A percentile compares a stretch with the other conserved stretches of the same genome.
Conservation (phyloP, 2,113 vertebrate genomes). For the Verasper variegatus region DNA sequence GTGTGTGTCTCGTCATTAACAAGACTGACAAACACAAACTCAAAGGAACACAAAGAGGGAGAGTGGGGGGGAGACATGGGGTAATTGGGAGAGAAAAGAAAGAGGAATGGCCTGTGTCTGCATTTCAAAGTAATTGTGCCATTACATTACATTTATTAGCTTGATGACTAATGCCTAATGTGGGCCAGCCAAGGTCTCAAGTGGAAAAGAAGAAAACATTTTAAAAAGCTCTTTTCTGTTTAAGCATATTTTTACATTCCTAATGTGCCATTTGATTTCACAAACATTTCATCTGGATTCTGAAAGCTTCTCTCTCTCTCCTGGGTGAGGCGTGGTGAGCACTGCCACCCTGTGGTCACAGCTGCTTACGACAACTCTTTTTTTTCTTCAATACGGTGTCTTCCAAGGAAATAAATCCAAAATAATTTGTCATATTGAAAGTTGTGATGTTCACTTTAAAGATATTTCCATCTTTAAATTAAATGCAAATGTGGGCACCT, state of each 20-base stretch:
- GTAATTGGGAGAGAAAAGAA: conserved; percentile 39
- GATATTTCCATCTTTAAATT: not conserved
- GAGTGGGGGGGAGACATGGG: conserved; percentile 40
- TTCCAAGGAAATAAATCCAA: not conserved
- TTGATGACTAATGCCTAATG: conserved; percentile 50
- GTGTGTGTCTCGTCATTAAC: conserved; percentile 60
- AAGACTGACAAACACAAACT: conserved; percentile 71
- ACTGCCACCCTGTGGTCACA: conserved; percentile 54
- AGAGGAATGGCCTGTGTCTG: conserved; percentile 40
- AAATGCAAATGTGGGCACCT: not conserved
- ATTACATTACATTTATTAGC: conserved; percentile 66
- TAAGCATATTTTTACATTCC: conserved; percentile 32
- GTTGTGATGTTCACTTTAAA: not conserved
- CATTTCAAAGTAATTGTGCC: conserved; percentile 57
- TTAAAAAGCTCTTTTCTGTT: conserved; percentile 32
- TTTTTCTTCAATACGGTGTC: not conserved
- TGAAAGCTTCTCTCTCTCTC: not conserved
- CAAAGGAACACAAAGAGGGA: conserved; percentile 63
- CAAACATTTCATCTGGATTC: conserved; percentile 14
- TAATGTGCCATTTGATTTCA: conserved; percentile 45
- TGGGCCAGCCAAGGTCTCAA: conserved; percentile 28
- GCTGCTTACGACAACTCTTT: not conserved
- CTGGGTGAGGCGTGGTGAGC: conserved; percentile 22
- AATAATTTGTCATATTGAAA: not conserved
- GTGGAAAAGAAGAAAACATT: conserved; percentile 11